Evolutionary conservation across 2,888 invertebrate genomes (phyloP).

Genomic region (Sinopyrophorus schimmeli): DNA sequence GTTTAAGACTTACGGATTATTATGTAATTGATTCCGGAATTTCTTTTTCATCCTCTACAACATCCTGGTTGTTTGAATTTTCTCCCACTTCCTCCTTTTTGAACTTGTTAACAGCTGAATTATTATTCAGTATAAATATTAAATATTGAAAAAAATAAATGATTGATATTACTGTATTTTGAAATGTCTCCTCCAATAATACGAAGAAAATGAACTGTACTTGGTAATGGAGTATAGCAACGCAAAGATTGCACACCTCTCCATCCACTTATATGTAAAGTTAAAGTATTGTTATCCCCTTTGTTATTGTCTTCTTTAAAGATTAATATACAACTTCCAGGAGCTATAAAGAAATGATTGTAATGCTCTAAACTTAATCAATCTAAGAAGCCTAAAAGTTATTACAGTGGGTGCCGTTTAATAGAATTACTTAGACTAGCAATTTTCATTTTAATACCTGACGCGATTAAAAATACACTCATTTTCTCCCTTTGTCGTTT

Average conservation of each 20-base stretch:
- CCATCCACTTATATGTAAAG: conserved; percentile 85
- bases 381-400: conserved; percentile 41
- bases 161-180: conserved; percentile 79
- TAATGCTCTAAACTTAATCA: conserved; percentile 5
- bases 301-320: conserved; percentile 59
- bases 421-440: too few relatives aligned
- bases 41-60: conserved; percentile 33
- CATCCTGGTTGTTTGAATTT: conserved; percentile 34
- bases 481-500: too few relatives aligned
- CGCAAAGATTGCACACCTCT: conserved; percentile 83
- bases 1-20: conserved; percentile 15
- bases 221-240: conserved; percentile 84
- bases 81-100: conserved; percentile 59
- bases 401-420: too few relatives aligned
- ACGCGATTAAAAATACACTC: too few relatives aligned
- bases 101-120: conserved; percentile 73
- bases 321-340: conserved; percentile 78
- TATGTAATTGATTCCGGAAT: conserved; percentile 2
- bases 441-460: too few relatives aligned
- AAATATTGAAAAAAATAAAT: conserved; percentile 17
- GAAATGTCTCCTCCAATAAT: conserved; percentile 84
- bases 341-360: conserved; percentile 52
- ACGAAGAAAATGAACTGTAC: conserved; percentile 84
- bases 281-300: conserved; percentile 53
- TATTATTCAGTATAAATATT: background rate